These are phyloP conservation scores for Callorhinus ursinus DNA, from an alignment of 2,113 vertebrate genomes.

Conservation along the genomic window DNA sequence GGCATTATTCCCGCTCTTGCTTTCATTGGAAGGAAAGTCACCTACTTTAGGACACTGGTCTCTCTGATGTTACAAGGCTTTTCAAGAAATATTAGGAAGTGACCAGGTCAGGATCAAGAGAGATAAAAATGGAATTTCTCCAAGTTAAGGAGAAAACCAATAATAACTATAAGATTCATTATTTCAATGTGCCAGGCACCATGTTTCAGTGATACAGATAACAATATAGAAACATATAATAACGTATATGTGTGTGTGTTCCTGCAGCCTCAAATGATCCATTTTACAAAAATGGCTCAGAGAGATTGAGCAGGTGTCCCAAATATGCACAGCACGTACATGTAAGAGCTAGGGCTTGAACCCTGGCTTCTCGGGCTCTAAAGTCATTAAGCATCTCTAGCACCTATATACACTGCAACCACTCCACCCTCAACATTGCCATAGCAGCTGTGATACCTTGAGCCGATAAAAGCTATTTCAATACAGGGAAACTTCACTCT, in stretches of 20 bases:
- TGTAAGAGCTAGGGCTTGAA: not conserved
- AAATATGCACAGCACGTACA: not conserved
- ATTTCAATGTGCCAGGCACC: not conserved
- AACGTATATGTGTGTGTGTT: not conserved
- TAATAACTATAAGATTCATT: not conserved
- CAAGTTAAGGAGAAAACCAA: not conserved
- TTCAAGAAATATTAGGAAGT: constrained; percentile 15
- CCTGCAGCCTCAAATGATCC: not conserved
- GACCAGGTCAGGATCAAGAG: not conserved
- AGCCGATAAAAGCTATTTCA: not conserved
- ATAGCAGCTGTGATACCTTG: accelerated
- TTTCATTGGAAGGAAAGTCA: not conserved
- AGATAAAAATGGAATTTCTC: not conserved
- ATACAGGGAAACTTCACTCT: not conserved
- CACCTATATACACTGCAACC: not conserved
- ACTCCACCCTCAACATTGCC: not conserved
- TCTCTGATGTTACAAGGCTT: not conserved
- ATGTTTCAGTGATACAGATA: not conserved
- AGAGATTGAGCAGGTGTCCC: not conserved
- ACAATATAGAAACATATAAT: not conserved
- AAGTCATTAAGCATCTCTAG: not conserved
- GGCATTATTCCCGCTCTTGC: not conserved
- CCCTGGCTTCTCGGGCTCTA: not conserved
- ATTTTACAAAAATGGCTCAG: not conserved
- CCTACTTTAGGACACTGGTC: not conserved